Evolutionary conservation across 2,888 invertebrate genomes (phyloP).

Genomic region (Belgica antarctica): DNA sequence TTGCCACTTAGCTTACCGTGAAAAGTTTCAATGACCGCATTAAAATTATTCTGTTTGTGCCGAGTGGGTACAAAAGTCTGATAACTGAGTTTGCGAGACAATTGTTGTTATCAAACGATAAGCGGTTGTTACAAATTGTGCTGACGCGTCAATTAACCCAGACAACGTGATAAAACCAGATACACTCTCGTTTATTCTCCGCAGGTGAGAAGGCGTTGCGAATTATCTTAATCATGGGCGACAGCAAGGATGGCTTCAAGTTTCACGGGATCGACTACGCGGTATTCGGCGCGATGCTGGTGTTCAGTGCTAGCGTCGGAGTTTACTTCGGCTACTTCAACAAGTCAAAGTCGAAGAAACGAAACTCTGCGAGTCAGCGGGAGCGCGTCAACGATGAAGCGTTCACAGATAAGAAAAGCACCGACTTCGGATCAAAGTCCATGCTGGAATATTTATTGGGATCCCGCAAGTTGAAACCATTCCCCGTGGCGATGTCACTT

Average conservation of each 20-base stretch:
- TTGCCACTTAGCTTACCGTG: too few relatives aligned
- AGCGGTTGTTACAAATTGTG: background rate
- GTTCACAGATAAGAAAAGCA: slow-evolving; percentile 52
- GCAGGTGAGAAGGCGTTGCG: too few relatives aligned
- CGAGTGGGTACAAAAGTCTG: too few relatives aligned
- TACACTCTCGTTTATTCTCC: too few relatives aligned
- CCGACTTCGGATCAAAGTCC: slow-evolving; percentile 57
- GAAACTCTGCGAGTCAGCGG: background rate
- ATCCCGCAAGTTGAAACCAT: slow-evolving; percentile 68
- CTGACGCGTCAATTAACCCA: background rate
- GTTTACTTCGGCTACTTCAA: slow-evolving; percentile 57
- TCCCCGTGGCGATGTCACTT: slow-evolving; percentile 83
- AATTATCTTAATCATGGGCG: background rate
- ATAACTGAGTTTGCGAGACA: too few relatives aligned
- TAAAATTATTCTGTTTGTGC: too few relatives aligned
- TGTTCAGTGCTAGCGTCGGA: slow-evolving; percentile 74
- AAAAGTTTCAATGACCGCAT: too few relatives aligned
- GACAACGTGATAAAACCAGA: background rate
- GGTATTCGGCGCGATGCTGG: slow-evolving; percentile 68
- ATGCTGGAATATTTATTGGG: slow-evolving; percentile 75
- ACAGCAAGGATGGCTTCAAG: background rate
- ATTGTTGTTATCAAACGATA: background rate
- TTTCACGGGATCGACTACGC: slow-evolving; percentile 62
- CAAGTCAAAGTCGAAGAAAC: slow-evolving; percentile 26
- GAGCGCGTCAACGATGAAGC: slow-evolving; percentile 14